phyloP scores from a whole-genome alignment of 2,113 vertebrate genomes.

The Geococcyx californianus region DNA sequence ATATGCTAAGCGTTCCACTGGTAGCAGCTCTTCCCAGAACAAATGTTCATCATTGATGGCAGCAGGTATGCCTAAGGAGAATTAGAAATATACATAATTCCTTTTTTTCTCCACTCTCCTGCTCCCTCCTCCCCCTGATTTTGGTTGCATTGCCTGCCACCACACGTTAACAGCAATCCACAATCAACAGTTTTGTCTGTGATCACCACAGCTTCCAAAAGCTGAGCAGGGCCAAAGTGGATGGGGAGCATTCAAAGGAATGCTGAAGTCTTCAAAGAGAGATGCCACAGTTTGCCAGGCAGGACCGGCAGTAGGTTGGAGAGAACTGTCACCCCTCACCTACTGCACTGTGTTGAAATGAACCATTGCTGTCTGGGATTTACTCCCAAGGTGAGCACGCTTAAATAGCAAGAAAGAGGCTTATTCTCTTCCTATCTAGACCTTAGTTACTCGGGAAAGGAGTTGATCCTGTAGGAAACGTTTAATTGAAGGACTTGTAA shows the following conservation, averaged over 20 bases:
- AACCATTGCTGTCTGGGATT: background rate
- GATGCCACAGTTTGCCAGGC: background rate
- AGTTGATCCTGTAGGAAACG: background rate
- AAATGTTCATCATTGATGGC: constrained; percentile 58
- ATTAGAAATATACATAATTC: constrained; percentile 24
- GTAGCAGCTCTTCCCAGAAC: constrained; percentile 54
- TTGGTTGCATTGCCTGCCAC: background rate
- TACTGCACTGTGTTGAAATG: accelerated
- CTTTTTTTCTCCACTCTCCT: background rate
- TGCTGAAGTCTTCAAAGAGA: accelerated
- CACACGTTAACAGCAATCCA: background rate
- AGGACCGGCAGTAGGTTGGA: background rate
- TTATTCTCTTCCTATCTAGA: background rate
- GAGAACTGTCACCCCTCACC: background rate
- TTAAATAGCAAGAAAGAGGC: background rate
- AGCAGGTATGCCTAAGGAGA: constrained; percentile 46
- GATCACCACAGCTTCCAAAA: background rate
- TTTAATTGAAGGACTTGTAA: background rate
- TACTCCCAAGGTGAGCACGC: background rate
- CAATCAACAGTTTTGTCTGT: background rate
- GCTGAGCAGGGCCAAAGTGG: background rate
- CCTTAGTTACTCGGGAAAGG: background rate
- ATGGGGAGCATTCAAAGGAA: background rate
- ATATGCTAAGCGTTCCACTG: constrained; percentile 47
- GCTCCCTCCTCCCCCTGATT: background rate